Conservation (phyloP, 2,888 invertebrate species). For the Netelia fuscicornis region DNA sequence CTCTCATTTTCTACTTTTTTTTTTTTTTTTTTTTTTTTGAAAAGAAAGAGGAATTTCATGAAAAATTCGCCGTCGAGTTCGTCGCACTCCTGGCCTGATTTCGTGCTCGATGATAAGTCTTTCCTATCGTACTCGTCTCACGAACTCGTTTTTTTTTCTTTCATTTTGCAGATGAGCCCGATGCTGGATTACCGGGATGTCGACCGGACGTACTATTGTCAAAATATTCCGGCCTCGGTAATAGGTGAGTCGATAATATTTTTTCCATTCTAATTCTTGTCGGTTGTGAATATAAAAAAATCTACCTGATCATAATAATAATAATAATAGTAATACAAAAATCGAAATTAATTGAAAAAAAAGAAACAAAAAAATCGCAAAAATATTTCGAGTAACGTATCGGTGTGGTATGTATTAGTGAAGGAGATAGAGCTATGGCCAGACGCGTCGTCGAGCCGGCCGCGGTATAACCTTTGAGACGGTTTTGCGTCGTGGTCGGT, state of each 20-base stretch:
- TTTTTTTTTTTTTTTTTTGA: slow-evolving; percentile 6
- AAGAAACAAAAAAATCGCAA: not conserved
- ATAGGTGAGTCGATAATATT: slow-evolving; percentile 59
- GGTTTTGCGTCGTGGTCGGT: slow-evolving; percentile 72
- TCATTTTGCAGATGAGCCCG: slow-evolving; percentile 63
- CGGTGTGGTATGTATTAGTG: slow-evolving; percentile 55
- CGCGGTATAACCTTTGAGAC: slow-evolving; percentile 74
- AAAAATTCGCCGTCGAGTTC: slow-evolving; percentile 44
- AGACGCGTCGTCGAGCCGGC: slow-evolving; percentile 62
- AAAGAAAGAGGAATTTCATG: slow-evolving; percentile 18
- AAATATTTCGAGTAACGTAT: not conserved
- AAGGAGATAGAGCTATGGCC: slow-evolving; percentile 72
- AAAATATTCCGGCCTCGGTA: slow-evolving; percentile 60
- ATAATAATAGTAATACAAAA: not conserved
- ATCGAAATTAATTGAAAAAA: not conserved
- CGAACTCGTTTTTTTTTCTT: slow-evolving; percentile 6
- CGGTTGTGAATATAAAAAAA: too few species aligned
- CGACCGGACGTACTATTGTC: slow-evolving; percentile 43
- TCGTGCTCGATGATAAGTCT: slow-evolving; percentile 22
- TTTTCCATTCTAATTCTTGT: not conserved
- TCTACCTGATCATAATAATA: too few species aligned
- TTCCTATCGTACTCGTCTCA: slow-evolving; percentile 4
- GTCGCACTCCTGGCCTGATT: slow-evolving; percentile 45
- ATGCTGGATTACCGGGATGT: slow-evolving; percentile 64
- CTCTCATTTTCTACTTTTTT: not conserved